phyloP scores from a whole-genome alignment of 2,888 invertebrate species.

The Hydrotaea diabolus region DNA sequence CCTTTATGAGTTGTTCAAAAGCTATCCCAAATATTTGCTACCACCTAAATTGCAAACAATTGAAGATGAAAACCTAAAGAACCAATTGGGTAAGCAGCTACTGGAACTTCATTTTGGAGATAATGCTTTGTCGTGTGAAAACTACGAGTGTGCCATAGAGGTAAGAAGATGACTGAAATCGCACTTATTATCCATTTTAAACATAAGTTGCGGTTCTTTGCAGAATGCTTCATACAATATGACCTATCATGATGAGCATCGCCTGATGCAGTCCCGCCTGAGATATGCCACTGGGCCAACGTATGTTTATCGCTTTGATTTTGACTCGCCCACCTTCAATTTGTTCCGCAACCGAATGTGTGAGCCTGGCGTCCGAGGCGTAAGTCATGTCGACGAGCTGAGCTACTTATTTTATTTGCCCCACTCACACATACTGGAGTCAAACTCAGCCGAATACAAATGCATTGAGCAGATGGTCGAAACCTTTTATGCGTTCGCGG shows the following conservation, averaged over 20 bases:
- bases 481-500: slow-evolving; percentile 76
- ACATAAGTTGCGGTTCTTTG: slow-evolving; percentile 32
- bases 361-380: slow-evolving; percentile 75
- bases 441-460: slow-evolving; percentile 71
- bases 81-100: slow-evolving; percentile 70
- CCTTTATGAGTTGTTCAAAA: slow-evolving; percentile 25
- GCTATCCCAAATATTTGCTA: slow-evolving; percentile 64
- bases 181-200: no score
- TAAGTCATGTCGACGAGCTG: slow-evolving; percentile 79
- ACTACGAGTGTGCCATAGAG: slow-evolving; percentile 71
- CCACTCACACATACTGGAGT: slow-evolving; percentile 65
- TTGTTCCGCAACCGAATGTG: slow-evolving; percentile 73
- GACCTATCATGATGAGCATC: slow-evolving; percentile 78
- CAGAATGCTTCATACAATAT: slow-evolving; percentile 72
- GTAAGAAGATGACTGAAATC: no score
- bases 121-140: slow-evolving; percentile 74
- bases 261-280: slow-evolving; percentile 73
- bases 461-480: slow-evolving; percentile 76
- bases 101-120: slow-evolving; percentile 69
- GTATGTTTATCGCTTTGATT: slow-evolving; percentile 78
- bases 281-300: slow-evolving; percentile 73
- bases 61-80: slow-evolving; percentile 43
- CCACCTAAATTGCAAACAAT: slow-evolving; percentile 49
- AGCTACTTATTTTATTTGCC: slow-evolving; percentile 77
- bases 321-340: slow-evolving; percentile 78